phyloP scores from a whole-genome alignment of 2,888 invertebrate genomes.

The Sinhomidia bicolor region DNA sequence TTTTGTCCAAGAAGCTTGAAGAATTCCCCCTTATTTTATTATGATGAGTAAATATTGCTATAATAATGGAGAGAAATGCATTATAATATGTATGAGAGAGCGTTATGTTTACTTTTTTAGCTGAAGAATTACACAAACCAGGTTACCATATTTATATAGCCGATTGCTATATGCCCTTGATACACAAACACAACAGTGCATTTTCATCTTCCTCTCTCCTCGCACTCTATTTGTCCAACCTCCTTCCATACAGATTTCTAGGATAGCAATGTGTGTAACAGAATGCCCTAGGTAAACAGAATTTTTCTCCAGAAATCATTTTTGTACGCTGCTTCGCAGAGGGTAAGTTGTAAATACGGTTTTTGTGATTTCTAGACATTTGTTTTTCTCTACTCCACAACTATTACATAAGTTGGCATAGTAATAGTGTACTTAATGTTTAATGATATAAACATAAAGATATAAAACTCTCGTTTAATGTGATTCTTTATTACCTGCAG shows the following conservation, averaged over 20 bases:
- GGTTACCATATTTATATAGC: not conserved
- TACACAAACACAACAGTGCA: not conserved
- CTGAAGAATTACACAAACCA: not conserved
- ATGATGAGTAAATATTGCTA: not conserved
- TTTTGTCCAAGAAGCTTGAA: not conserved
- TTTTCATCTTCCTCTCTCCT: not conserved
- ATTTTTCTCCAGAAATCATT: conserved; percentile 8
- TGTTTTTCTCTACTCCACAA: too few species aligned
- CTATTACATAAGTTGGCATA: too few species aligned
- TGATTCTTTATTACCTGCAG: too few species aligned
- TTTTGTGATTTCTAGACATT: not conserved
- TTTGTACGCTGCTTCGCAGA: not conserved
- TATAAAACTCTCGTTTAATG: not conserved
- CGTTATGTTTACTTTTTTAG: not conserved
- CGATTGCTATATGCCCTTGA: not conserved
- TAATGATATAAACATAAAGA: not conserved
- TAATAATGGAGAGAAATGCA: not conserved
- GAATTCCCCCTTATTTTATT: not conserved
- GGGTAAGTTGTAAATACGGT: not conserved
- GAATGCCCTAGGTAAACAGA: not conserved
- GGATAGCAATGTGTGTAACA: not conserved
- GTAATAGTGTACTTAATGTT: not conserved
- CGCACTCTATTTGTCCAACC: not conserved
- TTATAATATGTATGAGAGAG: not conserved
- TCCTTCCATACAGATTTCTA: too few species aligned